Conservation (phyloP, 2,113 vertebrate genomes). For the Edolisoma coerulescens region DNA sequence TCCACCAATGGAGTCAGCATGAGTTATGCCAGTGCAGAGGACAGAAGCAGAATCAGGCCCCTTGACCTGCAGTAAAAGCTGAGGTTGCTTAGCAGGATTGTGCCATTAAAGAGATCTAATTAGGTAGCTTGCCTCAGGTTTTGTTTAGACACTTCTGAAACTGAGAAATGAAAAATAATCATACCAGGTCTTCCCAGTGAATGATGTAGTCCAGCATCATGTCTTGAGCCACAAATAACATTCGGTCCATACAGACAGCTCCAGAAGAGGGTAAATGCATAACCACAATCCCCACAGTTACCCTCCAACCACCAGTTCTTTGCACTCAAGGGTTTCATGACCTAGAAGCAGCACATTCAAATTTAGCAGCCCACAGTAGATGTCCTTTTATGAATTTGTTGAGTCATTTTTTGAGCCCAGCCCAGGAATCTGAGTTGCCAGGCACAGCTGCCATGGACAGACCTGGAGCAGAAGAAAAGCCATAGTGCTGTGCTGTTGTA, state of each 20-base stretch:
- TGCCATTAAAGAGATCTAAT: not conserved
- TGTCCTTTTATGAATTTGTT: not conserved
- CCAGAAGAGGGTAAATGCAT: not conserved
- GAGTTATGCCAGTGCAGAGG: not conserved
- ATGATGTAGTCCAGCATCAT: not conserved
- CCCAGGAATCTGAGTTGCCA: not conserved
- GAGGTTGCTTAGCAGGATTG: not conserved
- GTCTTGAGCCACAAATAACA: not conserved
- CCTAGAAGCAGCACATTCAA: not conserved
- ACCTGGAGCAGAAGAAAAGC: not conserved
- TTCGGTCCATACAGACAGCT: not conserved
- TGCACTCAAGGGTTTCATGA: not conserved
- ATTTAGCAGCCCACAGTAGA: not conserved
- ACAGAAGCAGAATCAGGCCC: not conserved
- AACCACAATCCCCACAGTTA: not conserved
- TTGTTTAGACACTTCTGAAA: not conserved
- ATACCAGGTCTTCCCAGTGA: not conserved
- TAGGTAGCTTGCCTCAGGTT: not conserved
- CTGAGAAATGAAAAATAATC: not conserved
- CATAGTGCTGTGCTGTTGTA: not conserved
- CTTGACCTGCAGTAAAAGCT: not conserved
- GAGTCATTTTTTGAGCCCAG: not conserved
- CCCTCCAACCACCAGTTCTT: not conserved
- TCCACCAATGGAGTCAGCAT: not conserved
- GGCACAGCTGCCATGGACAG: not conserved